Conservation (phyloP, 1,140 invertebrate species). For the Drosophila orosa region DNA sequence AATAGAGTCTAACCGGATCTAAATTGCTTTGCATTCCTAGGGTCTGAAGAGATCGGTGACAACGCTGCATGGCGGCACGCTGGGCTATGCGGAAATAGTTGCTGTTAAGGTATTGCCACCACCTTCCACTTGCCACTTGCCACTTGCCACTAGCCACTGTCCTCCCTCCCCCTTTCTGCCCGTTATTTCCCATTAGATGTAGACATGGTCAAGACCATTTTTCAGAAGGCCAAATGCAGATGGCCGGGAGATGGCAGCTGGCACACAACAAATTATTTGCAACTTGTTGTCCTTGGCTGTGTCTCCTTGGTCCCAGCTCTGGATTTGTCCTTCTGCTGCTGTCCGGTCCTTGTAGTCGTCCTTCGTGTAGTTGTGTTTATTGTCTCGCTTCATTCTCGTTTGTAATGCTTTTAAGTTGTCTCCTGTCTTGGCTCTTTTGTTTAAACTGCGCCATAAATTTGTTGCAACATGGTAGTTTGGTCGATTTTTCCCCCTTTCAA, state of each 20-base stretch:
- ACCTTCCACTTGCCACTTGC: slow-evolving; percentile 44
- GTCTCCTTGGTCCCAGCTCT: slow-evolving; percentile 10
- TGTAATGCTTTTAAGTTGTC: slow-evolving; percentile 78
- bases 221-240: slow-evolving; percentile 67
- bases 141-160: slow-evolving; percentile 6
- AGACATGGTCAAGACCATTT: slow-evolving; percentile 54
- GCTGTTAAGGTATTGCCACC: slow-evolving; percentile 92
- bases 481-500: slow-evolving; percentile 38
- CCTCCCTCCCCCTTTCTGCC: no score
- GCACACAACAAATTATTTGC: slow-evolving; percentile 67
- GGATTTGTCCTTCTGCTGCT: slow-evolving; percentile 53
- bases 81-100: slow-evolving; percentile 97
- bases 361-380: slow-evolving; percentile 64
- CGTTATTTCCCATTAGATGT: slow-evolving; percentile 19
- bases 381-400: slow-evolving; percentile 77
- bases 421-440: slow-evolving; percentile 69
- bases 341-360: slow-evolving; percentile 25
- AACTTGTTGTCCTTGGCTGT: slow-evolving; percentile 69
- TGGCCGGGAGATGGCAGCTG: slow-evolving; percentile 48
- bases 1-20: slow-evolving; percentile 43
- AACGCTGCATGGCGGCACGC: slow-evolving; percentile 92
- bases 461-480: slow-evolving; percentile 63
- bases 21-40: slow-evolving; percentile 84
- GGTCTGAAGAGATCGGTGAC: slow-evolving; percentile 97
- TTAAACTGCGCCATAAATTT: slow-evolving; percentile 75